A percentile compares a stretch with the other conserved stretches of the same genome.
These are phyloP conservation scores for Myiopsitta monachus DNA, from an alignment of 2,113 vertebrate genomes.

Conservation along the genomic window DNA sequence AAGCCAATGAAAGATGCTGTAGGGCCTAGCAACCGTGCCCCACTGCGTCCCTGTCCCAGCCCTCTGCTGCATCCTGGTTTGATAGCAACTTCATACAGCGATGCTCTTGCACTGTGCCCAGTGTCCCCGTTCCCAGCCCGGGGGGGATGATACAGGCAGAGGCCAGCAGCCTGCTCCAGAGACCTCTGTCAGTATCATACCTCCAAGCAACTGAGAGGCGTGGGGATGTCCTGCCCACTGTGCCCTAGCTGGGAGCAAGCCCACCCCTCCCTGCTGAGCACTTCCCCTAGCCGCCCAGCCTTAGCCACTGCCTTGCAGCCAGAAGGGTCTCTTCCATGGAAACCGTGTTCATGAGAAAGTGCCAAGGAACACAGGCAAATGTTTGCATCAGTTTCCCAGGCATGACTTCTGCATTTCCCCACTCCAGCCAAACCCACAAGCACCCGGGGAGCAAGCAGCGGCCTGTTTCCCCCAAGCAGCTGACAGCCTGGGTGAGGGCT, in stretches of 20 bases:
- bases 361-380: slow-evolving; percentile 6
- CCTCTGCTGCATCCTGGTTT: background rate
- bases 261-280: background rate
- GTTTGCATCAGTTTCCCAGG: background rate
- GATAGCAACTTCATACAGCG: background rate
- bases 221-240: background rate
- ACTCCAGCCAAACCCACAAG: background rate
- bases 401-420: background rate
- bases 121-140: accelerated
- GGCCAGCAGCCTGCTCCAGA: background rate
- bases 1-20: background rate
- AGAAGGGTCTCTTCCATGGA: background rate
- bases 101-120: background rate
- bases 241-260: background rate
- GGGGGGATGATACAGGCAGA: background rate
- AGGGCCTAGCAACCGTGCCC: background rate
- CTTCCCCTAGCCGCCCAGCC: background rate
- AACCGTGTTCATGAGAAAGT: background rate
- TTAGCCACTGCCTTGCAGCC: background rate
- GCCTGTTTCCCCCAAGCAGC: background rate
- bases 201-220: background rate
- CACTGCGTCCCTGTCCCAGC: accelerated
- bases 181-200: background rate
- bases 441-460: background rate
- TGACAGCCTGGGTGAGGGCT: background rate